Conservation (phyloP, 2,113 vertebrate genomes). For the Passer montanus region DNA sequence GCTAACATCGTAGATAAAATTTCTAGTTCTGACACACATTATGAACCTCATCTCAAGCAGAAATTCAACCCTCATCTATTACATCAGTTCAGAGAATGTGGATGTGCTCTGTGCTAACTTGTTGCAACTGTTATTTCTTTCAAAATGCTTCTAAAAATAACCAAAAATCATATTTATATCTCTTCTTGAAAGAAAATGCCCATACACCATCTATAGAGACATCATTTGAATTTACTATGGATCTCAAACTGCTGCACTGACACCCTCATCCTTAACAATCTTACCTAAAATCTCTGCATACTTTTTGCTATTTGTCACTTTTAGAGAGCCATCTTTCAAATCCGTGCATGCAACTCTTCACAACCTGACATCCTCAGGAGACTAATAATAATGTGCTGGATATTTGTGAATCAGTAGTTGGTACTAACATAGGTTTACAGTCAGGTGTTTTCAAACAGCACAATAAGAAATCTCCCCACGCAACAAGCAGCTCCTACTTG, state of each 20-base stretch:
- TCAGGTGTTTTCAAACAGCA: background rate
- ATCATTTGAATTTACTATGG: background rate
- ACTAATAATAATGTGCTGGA: background rate
- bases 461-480: background rate
- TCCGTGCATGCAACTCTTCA: background rate
- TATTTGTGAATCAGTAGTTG: slow-evolving; percentile 1
- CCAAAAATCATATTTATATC: background rate
- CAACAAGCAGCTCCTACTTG: background rate
- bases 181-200: background rate
- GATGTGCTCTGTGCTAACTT: background rate
- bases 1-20: background rate
- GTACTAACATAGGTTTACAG: background rate
- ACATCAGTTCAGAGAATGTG: background rate
- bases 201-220: background rate
- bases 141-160: background rate
- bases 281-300: background rate
- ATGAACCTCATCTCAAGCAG: background rate
- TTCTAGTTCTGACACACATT: background rate
- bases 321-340: slow-evolving; percentile 21
- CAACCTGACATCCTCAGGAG: background rate
- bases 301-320: slow-evolving; percentile 7
- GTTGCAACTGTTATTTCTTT: background rate
- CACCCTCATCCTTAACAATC: background rate
- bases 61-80: background rate
- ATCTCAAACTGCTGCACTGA: background rate